Evolutionary conservation across 2,113 vertebrate genomes (phyloP), one percentile per base, ranked within the genome.

Genomic region (Aegypius monachus): DNA sequence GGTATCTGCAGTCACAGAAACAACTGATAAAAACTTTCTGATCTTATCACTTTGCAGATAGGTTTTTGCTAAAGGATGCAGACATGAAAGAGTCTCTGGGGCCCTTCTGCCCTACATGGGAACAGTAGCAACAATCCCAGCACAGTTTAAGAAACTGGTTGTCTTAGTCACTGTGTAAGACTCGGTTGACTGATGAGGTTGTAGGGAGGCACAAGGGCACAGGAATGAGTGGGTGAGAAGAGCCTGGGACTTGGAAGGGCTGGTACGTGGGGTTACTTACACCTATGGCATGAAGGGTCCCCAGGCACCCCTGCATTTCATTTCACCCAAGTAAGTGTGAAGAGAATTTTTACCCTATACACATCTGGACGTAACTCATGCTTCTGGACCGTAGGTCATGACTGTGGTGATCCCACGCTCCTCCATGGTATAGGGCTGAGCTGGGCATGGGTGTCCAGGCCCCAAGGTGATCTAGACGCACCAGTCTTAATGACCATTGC

Each of bases 311-410:
- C 27, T 4, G 2, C 2, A 12, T 18, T 90, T 40, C 13, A 13
- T 50, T 77, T 50, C 29, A 42, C 11, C 22, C 20, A 14, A 26
- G 12, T 18, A 56, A 53, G 32, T 9, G 29, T 43, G 61, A 58
- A 91, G 21, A 45, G 27, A 58, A 16, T 40, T 52, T 42, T 48
- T 50, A 42, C 4, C 16, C 50, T 29, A 2, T 0, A 4, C 3
- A 1, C 7, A 7, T 14, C 22, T 58, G 50, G 58, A 21, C 8
- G 12, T 32, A 58, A 59, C 42, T 38, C 0, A 0, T 9, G 16
- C 20, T 10, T 47, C 40, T 61, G 59, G 48, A 25, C 26, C 25
- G 12, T 6, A 16, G 32, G 29, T 6, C 6, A 4, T 38, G 40
- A 8, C 6, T 29, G 34, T 47, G 32, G 22, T 45, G 36, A 38